These are phyloP conservation scores for Aspidoscelis tigris DNA, from an alignment of 2,113 vertebrate genomes.

Conservation along the genomic window DNA sequence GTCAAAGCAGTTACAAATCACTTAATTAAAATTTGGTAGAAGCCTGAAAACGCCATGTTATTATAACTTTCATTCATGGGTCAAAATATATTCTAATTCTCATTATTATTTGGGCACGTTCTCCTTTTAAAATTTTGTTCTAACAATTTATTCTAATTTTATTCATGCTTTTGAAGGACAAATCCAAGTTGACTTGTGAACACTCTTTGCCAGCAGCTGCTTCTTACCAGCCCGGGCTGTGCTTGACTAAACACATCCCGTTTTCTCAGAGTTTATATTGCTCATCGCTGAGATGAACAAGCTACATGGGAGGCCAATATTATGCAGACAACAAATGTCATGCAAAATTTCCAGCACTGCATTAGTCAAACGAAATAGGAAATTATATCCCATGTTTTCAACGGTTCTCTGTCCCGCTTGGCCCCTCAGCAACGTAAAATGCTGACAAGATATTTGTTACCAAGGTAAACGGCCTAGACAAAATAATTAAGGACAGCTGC, in stretches of 20 bases:
- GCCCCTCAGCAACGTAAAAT: fast-evolving
- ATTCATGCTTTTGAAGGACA: slow-evolving; percentile 19
- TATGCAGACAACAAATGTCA: neutral
- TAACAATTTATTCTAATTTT: neutral
- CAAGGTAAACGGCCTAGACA: neutral
- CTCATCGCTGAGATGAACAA: slow-evolving; percentile 7
- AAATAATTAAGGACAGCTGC: neutral
- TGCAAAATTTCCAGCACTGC: neutral
- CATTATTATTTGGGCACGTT: slow-evolving; percentile 45
- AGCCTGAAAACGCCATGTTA: slow-evolving; percentile 51
- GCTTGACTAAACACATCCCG: slow-evolving; percentile 8
- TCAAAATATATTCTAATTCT: slow-evolving; percentile 45
- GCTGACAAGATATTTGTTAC: neutral
- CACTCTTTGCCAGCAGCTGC: neutral
- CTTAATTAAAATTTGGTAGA: slow-evolving; percentile 52
- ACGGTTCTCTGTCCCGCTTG: neutral
- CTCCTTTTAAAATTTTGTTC: slow-evolving; percentile 44
- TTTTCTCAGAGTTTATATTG: neutral
- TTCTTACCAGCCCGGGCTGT: neutral
- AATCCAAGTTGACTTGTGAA: slow-evolving; percentile 28
- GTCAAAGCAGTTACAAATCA: slow-evolving; percentile 29
- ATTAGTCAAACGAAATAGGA: neutral
- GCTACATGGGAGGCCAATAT: neutral
- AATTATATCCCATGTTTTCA: neutral
- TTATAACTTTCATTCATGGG: slow-evolving; percentile 45